Base-by-base conservation (phyloP, 2,888 invertebrate species). In the Melinopterus prodromus region DNA sequence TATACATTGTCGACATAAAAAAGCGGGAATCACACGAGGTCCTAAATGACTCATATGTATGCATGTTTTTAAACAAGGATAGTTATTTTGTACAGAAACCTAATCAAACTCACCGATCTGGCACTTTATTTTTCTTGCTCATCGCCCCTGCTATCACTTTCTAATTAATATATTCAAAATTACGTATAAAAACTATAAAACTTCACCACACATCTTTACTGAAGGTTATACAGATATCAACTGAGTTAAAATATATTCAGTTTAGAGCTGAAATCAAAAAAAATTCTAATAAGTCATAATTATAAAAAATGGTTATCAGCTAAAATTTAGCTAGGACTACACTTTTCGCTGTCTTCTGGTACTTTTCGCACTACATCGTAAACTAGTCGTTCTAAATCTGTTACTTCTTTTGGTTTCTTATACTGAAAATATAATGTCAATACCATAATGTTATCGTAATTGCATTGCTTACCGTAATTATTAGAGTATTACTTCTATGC, bases 401-500 rank as follows among this genome's bases (percentile, higher is more conserved):
- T 85, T 0, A 96, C 88, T 82, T 92, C 91, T 81, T 91, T 91
- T 0, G 96, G 96, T 86, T 96, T 96, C 86, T 94, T 93, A 86
- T 96, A 96, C 94, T 95, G 89, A 83, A 92, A 93, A 79, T 77
- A 79, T 75, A 78, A 16, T 77, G 26, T 36, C 69, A 69, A 72
- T 77, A 75, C n/a, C n/a, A 53, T 9, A 71, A 15, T 16, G 69
- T 69, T 15, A 69, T 69, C 69, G 75, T 69, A n/a, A 15, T 71
- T 71, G 4, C n/a, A 16, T 75, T 78, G 88, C 91, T 90, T 90
- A 95, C 95, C 82, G 92, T 92, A 82, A 96, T 93, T 82, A 96
- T 94, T 37, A 96, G 89, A 0, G 96, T 95, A 86, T 95, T 94
- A 86, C 92, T 95, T 85, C 94, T 93, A 89, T 96, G 95, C 71